phyloP scores from a whole-genome alignment of 2,888 invertebrate genomes.

The Philereme vetulata region DNA sequence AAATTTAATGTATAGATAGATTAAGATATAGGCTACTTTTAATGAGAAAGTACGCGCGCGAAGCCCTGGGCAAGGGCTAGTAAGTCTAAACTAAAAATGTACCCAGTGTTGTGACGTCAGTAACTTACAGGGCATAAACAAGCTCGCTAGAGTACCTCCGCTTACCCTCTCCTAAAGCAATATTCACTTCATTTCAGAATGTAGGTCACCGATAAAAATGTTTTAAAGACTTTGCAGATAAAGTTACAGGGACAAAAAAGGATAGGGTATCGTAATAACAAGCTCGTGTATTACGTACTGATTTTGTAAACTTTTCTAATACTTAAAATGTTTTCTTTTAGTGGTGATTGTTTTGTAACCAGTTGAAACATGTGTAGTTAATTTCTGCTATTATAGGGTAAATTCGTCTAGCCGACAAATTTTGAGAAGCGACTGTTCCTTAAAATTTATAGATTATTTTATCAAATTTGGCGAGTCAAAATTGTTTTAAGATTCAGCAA shows the following conservation, averaged over 20 bases:
- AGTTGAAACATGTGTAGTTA: no score
- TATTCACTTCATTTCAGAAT: constrained; percentile 35
- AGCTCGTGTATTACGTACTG: neutral
- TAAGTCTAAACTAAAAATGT: neutral
- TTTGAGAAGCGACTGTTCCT: no score
- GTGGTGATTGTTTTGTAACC: no score
- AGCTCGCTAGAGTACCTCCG: constrained; percentile 20
- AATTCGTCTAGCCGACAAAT: no score
- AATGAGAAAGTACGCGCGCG: no score
- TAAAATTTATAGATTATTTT: no score
- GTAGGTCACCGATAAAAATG: constrained; percentile 31
- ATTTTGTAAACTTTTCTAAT: neutral
- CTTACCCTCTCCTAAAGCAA: constrained; percentile 29
- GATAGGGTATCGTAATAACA: constrained; percentile 23
- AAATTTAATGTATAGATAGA: no score
- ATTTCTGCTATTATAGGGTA: no score
- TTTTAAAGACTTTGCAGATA: constrained; percentile 18
- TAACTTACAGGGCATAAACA: constrained; percentile 30
- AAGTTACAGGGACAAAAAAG: constrained; percentile 21
- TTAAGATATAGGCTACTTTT: no score
- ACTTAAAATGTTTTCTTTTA: neutral
- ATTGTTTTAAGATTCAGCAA: no score
- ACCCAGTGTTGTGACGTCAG: constrained; percentile 18
- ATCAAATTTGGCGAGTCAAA: no score
- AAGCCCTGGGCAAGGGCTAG: no score